Percentiles rank a stretch among this genome's conserved stretches.
Conservation (phyloP, 2,888 invertebrate species). For the Drosophila ezoana region DNA sequence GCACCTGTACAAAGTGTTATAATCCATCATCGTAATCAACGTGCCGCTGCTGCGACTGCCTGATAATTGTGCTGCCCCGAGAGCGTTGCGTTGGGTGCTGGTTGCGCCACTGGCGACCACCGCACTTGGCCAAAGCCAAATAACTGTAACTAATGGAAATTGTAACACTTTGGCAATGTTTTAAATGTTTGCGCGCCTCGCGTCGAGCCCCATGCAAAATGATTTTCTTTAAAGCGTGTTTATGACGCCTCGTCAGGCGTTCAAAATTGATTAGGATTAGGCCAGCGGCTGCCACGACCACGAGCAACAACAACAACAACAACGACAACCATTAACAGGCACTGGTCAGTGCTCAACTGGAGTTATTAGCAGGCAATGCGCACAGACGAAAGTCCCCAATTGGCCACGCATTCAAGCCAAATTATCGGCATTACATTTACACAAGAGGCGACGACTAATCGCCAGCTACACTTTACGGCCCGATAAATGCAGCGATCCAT, state of each 20-base stretch:
- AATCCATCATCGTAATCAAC: conserved; percentile 80
- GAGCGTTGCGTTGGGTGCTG: conserved; percentile 25
- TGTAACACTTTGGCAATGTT: conserved; percentile 78
- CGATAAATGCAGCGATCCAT: conserved; percentile 61
- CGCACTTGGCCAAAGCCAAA: conserved; percentile 67
- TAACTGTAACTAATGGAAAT: conserved; percentile 81
- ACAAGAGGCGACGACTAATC: conserved; percentile 61
- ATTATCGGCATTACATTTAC: conserved; percentile 75
- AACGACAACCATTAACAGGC: conserved; percentile 44
- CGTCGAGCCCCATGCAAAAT: conserved; percentile 50
- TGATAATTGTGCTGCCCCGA: conserved; percentile 68
- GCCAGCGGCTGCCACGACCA: conserved; percentile 43
- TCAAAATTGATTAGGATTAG: conserved; percentile 79
- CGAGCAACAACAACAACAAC: conserved; percentile 15
- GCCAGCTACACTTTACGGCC: conserved; percentile 42
- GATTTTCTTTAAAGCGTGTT: conserved; percentile 73
- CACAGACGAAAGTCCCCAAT: conserved; percentile 49
- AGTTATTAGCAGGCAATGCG: conserved; percentile 54
- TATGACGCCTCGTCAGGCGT: conserved; percentile 79
- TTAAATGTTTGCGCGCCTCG: conserved; percentile 51
- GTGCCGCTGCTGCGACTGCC: conserved; percentile 51
- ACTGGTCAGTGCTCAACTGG: conserved; percentile 39
- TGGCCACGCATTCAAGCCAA: conserved; percentile 71
- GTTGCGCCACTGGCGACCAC: conserved; percentile 68
- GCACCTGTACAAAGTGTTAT: conserved; percentile 72